phyloP scores from a whole-genome alignment of 2,888 invertebrate genomes.

The Drosophila borealis region DNA sequence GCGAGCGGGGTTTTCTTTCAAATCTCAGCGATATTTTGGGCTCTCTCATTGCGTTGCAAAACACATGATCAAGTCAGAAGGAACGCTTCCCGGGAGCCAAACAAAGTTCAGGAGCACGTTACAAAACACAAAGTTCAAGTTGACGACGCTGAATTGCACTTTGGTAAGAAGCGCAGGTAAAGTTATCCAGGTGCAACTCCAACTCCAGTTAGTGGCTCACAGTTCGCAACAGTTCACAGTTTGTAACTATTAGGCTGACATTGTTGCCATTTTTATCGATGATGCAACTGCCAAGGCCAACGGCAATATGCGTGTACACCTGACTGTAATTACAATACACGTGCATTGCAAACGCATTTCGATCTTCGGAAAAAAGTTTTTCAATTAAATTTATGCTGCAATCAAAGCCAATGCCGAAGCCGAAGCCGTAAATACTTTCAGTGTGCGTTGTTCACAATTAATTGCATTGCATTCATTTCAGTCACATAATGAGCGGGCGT shows the following conservation, averaged over 20 bases:
- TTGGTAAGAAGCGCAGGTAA: slow-evolving; percentile 53
- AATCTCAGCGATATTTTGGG: not conserved
- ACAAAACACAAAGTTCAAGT: slow-evolving; percentile 67
- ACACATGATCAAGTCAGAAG: slow-evolving; percentile 22
- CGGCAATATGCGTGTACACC: slow-evolving; percentile 22
- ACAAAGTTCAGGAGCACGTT: slow-evolving; percentile 34
- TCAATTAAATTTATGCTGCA: slow-evolving; percentile 65
- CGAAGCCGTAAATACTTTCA: slow-evolving; percentile 43
- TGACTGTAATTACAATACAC: slow-evolving; percentile 48
- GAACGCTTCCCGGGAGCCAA: slow-evolving; percentile 2
- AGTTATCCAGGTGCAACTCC: slow-evolving; percentile 52
- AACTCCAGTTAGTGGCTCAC: not conserved
- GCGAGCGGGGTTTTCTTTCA: not conserved
- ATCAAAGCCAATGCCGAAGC: slow-evolving; percentile 52
- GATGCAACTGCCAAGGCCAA: slow-evolving; percentile 46
- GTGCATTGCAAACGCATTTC: slow-evolving; percentile 19
- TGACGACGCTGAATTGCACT: slow-evolving; percentile 73
- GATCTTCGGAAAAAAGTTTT: slow-evolving; percentile 57
- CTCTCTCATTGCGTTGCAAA: slow-evolving; percentile 11
- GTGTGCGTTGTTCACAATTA: slow-evolving; percentile 64
- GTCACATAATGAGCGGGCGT: slow-evolving; percentile 43
- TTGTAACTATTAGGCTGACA: slow-evolving; percentile 53
- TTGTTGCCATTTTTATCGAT: slow-evolving; percentile 67
- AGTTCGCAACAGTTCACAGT: slow-evolving; percentile 6
- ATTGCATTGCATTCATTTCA: slow-evolving; percentile 64